Evolutionary conservation across 1,140 invertebrate genomes (phyloP), one percentile per base, ranked within the genome.

Genomic region (Eriosoma lanigerum): DNA sequence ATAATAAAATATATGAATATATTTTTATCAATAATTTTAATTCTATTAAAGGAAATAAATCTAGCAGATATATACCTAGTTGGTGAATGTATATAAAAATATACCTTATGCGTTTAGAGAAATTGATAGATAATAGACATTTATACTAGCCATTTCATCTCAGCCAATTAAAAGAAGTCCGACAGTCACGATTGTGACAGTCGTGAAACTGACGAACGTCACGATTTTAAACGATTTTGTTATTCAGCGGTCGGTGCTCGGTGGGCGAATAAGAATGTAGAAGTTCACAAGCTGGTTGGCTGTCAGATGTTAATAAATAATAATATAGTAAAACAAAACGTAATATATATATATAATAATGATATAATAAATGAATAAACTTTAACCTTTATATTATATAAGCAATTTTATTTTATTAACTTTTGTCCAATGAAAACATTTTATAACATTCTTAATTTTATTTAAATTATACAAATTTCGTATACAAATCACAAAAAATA

Each of bases 171-270:
- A 78, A 62, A 60, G 21, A 29, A 21, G 75, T 62, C 8, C 17
- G 38, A 21, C 62, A 29, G 44, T 78, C 75, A 78, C 75, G 75
- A 78, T 38, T 52, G 56, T 78, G 17, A 78, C 56, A 62, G 44
- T 48, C 75, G 52, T 46, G 75, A 58, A 78, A 56, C 38, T 60
- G 21, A 60, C 21, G 26, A 48, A 48, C 56, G 17, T 60, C 75
- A 78, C 75, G 75, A 78, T 21, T 78, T 32, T 58, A 76, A 58
- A 76, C 32, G 29, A 58, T 76, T 58, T 56, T 48, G 9, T 29
- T 78, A 62, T 29, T 70, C 50, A 72, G 38, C 38, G 12, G n/a
- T 21, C 19, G 21, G 19, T 24, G 58, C 19, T 10, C 44, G 12
- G 62, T 72, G 68, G 46, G 24, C 1, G 48, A 17, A n/a, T 72